Percentiles rank a stretch among this genome's conserved stretches.
phyloP scores from a whole-genome alignment of 2,797 vertebrate species.

The Sarcophilus harrisii region DNA sequence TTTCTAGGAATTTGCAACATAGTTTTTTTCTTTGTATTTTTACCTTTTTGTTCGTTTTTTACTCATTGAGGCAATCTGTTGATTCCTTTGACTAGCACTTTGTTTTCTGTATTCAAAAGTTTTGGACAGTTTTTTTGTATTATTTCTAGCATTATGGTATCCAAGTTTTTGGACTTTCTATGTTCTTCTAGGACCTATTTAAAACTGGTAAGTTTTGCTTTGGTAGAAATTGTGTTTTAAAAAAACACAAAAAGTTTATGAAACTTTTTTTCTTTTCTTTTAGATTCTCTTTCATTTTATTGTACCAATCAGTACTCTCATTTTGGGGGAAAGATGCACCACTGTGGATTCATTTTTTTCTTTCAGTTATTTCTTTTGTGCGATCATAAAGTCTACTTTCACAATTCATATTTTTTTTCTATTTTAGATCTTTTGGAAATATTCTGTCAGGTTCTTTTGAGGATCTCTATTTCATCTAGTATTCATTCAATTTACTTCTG shows the following conservation, averaged over 20 bases:
- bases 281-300: neutral
- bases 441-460: neutral
- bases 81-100: neutral
- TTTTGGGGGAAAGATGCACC: neutral
- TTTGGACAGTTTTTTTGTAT: neutral
- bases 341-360: neutral
- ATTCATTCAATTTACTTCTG: neutral
- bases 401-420: neutral
- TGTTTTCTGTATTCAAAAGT: neutral
- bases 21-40: neutral
- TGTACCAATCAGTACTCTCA: neutral
- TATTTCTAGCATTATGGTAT: neutral
- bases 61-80: neutral
- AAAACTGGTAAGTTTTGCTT: neutral
- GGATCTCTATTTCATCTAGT: neutral
- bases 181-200: neutral
- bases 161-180: neutral
- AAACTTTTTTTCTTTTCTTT: neutral
- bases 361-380: neutral
- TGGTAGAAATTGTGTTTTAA: neutral
- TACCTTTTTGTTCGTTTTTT: neutral
- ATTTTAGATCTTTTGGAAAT: neutral
- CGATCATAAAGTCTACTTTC: neutral
- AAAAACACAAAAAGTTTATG: too few species aligned
- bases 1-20: neutral